phyloP scores from a whole-genome alignment of 30 jellyfish, hydroid and myxozoan genomes.

The Aurelia sp. region DNA sequence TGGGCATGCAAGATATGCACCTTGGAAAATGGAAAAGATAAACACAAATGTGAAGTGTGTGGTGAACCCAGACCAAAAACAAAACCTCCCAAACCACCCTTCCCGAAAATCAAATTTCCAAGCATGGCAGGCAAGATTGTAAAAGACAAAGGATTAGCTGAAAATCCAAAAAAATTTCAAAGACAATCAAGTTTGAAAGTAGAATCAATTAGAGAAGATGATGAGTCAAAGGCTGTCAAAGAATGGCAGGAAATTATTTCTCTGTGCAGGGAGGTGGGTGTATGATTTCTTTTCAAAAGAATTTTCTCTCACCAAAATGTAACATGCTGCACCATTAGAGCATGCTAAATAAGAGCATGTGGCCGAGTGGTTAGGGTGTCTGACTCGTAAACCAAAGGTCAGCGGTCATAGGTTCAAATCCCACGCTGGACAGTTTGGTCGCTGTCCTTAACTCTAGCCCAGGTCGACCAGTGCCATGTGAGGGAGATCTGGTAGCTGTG shows the following conservation, averaged over 20 bases:
- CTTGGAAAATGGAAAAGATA: constrained; percentile 25
- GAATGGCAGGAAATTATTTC: constrained; percentile 82
- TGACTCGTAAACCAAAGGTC: no score
- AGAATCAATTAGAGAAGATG: constrained; percentile 75
- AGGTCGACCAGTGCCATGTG: no score
- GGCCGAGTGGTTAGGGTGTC: no score
- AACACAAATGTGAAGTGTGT: constrained; percentile 61
- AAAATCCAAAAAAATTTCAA: not conserved
- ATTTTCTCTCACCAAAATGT: not conserved
- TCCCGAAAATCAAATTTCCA: constrained; percentile 1
- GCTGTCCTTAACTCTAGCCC: no score
- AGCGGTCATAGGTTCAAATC: no score
- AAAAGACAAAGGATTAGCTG: not conserved
- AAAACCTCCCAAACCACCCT: constrained; percentile 48
- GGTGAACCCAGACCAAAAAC: constrained; percentile 31
- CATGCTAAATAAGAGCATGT: no score
- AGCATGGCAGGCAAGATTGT: not conserved
- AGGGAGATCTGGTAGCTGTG: no score
- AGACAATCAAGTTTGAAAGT: constrained; percentile 85
- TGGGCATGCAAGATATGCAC: constrained; percentile 77
- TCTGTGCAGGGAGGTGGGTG: constrained; percentile 78
- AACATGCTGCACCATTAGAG: not conserved
- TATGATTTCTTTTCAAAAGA: not conserved
- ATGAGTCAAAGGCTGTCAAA: constrained; percentile 67
- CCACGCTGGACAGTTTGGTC: no score